Conservation (phyloP, 2,888 invertebrate genomes). For the Ochropleura plecta region DNA sequence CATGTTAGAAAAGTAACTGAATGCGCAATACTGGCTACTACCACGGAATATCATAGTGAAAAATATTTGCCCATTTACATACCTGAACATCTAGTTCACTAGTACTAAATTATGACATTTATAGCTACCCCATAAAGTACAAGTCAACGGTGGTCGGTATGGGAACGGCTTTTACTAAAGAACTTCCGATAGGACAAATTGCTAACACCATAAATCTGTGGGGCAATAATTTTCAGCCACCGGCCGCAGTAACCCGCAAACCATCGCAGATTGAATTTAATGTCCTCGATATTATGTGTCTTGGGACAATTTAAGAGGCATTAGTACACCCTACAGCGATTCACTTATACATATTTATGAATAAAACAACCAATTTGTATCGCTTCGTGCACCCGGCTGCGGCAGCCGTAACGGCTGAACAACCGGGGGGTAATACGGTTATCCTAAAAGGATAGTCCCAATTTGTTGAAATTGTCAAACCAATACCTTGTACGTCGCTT, state of each 20-base stretch:
- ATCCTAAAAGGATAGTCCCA: slow-evolving; percentile 78
- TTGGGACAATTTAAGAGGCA: slow-evolving; percentile 83
- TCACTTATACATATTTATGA: slow-evolving; percentile 85
- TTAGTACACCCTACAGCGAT: slow-evolving; percentile 81
- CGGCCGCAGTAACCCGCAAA: slow-evolving; percentile 72
- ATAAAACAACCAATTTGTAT: slow-evolving; percentile 78
- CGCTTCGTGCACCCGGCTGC: slow-evolving; percentile 67
- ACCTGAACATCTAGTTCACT: slow-evolving; percentile 8
- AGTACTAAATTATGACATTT: slow-evolving; percentile 12
- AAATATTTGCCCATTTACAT: neutral
- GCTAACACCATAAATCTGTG: slow-evolving; percentile 79
- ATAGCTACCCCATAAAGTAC: slow-evolving; percentile 38
- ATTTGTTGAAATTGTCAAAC: slow-evolving; percentile 77
- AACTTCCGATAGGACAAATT: slow-evolving; percentile 81
- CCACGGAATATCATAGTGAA: slow-evolving; percentile 1
- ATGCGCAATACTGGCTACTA: slow-evolving; percentile 3
- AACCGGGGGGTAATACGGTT: slow-evolving; percentile 73
- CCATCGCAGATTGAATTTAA: slow-evolving; percentile 82
- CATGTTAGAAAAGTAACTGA: slow-evolving; percentile 17
- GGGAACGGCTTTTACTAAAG: slow-evolving; percentile 63
- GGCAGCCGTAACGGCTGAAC: slow-evolving; percentile 73
- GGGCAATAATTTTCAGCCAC: slow-evolving; percentile 78
- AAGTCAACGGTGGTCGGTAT: slow-evolving; percentile 27
- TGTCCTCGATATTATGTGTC: slow-evolving; percentile 78
- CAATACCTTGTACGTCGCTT: slow-evolving; percentile 69